Evolutionary conservation across 2,113 vertebrate species (phyloP), one percentile per base, ranked within the genome.

Genomic region (Theristicus caerulescens): DNA sequence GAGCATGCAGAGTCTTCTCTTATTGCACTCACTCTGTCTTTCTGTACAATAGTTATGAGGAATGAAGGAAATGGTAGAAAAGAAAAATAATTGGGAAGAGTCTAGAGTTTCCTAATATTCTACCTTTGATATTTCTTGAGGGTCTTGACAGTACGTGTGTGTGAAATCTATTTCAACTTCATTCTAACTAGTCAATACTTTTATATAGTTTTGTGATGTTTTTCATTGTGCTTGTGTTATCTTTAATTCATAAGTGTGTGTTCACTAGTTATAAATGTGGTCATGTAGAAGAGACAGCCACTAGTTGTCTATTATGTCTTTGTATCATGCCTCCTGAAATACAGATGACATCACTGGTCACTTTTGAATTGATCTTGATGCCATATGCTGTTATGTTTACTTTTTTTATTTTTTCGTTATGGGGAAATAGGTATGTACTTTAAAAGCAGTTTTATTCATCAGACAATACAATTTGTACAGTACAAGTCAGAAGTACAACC

Each of bases 71-170:
- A 22, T 44, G 34, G 15, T 47, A 16, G 44, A 31, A 65, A 18
- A 40, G 32, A 47, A 81, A 81, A 73, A 16, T 51, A 4, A 29
- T 25, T 55, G 36, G 34, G 51, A 57, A 42, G 44, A 46, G 20
- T 46, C 69, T 27, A 31, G 32, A 80, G 34, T 44, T 72, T 73
- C 54, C 54, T 32, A 15, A 9, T 65, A 44, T 11, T 80, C 25
- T 58, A 5, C 46, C 61, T 44, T 51, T 54, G 58, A 2, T 54
- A 16, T 47, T 70, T 82, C 51, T 26, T 38, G 27, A 82, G 77
- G 36, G 24, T 67, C 27, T 62, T 79, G 14, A 17, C 47, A 54
- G 14, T 29, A 44, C 0, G 0, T 1, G 2, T 36, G 7, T 69
- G 26, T 80, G 76, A 38, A 55, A 66, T 21, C 34, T 73, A 2